A percentile compares a stretch with the other conserved stretches of the same genome.
Conservation (phyloP, 1,140 invertebrate genomes). For the Rhopalosiphum padi region DNA sequence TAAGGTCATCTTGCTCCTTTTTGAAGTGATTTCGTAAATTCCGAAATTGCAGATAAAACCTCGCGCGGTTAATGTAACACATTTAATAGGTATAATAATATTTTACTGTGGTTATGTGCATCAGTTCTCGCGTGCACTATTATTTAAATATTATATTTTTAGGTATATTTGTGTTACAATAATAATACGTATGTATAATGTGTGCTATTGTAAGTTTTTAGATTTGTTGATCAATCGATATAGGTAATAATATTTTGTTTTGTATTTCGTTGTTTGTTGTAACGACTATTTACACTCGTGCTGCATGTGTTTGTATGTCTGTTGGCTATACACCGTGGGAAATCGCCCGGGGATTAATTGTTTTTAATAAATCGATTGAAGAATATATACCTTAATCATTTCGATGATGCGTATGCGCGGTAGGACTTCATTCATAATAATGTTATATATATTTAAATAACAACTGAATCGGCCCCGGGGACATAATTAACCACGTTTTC, state of each 20-base stretch:
- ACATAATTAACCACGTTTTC: constrained; percentile 49
- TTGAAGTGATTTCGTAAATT: background rate
- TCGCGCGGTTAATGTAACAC: background rate
- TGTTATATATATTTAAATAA: constrained; percentile 48
- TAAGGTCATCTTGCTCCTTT: background rate
- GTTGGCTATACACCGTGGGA: constrained; percentile 42
- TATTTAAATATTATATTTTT: background rate
- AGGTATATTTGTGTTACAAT: background rate
- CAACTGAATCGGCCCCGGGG: constrained; percentile 22
- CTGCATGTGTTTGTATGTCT: background rate
- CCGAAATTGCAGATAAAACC: background rate
- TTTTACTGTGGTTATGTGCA: background rate
- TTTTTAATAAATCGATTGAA: constrained; percentile 51
- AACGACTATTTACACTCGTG: background rate
- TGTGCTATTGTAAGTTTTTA: background rate
- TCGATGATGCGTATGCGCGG: constrained; percentile 43
- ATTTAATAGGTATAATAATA: background rate
- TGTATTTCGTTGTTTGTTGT: background rate
- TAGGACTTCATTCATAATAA: constrained; percentile 45
- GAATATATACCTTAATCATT: constrained; percentile 48
- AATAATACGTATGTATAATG: background rate
- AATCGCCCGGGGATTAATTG: constrained; percentile 46
- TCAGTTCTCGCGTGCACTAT: background rate
- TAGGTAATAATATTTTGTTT: background rate
- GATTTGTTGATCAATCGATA: background rate